Conservation (phyloP, 2,797 vertebrate genomes). For the Emydoidea blandingii region DNA sequence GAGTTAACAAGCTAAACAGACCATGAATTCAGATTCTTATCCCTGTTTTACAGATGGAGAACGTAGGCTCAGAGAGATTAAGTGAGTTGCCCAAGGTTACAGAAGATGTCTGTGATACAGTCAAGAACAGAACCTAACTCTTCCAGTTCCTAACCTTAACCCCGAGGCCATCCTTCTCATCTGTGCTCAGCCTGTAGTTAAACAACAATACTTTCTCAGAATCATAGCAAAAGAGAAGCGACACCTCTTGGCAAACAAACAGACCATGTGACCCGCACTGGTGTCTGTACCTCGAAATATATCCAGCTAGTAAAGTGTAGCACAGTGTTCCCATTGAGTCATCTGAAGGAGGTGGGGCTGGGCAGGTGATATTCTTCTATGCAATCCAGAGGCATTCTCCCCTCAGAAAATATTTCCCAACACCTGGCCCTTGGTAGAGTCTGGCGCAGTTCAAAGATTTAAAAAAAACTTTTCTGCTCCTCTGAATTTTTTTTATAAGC, state of each 20-base stretch:
- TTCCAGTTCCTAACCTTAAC: neutral
- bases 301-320: neutral
- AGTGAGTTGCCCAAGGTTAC: neutral
- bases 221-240: neutral
- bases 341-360: neutral
- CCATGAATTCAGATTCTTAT: neutral
- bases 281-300: neutral
- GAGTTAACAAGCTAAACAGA: neutral
- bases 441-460: neutral
- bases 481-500: neutral
- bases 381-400: neutral
- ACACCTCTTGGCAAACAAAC: neutral
- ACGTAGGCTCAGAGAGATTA: neutral
- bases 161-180: neutral
- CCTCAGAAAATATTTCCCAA: conserved; percentile 18
- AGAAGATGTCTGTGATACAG: neutral
- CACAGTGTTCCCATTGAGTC: neutral
- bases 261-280: neutral
- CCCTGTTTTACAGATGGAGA: neutral
- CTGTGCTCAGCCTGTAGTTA: neutral
- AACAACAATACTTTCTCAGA: neutral
- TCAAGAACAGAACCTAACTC: neutral
- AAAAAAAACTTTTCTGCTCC: neutral
- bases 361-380: neutral
- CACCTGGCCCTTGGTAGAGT: neutral